Evolutionary conservation across 2,888 invertebrate species (phyloP).

Genomic region (Busseola fusca): DNA sequence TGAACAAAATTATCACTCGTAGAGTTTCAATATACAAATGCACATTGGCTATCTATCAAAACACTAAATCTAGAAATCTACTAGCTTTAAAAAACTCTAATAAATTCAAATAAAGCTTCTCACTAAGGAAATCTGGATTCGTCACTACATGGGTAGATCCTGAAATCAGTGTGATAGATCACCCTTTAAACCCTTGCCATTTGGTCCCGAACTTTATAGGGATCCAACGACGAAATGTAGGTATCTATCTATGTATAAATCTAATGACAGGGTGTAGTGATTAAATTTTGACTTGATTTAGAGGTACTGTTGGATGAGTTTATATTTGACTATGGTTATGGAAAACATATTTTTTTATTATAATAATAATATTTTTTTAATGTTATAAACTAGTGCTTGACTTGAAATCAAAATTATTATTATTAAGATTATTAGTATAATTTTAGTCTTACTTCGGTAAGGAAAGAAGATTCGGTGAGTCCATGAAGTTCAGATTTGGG

Average conservation of each 20-base stretch:
- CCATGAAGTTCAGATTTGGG: too few species aligned
- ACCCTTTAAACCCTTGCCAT: constrained; percentile 12
- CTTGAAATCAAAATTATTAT: too few species aligned
- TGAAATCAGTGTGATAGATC: constrained; percentile 51
- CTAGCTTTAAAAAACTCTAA: constrained; percentile 2
- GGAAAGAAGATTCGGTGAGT: too few species aligned
- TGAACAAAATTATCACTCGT: background rate
- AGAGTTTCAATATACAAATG: background rate
- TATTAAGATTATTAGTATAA: background rate
- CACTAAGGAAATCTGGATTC: constrained; percentile 32
- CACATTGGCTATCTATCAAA: background rate
- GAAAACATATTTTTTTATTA: background rate
- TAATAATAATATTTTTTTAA: background rate
- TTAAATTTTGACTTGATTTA: constrained; percentile 28
- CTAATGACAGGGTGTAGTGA: constrained; percentile 24
- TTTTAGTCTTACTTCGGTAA: background rate
- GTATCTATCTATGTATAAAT: constrained; percentile 10
- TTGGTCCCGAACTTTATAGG: constrained; percentile 25
- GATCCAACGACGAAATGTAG: constrained; percentile 15
- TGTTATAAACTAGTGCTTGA: too few species aligned
- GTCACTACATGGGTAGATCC: constrained; percentile 30
- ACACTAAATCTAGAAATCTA: background rate
- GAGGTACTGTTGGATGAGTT: background rate
- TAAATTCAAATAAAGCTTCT: constrained; percentile 29
- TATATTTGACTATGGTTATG: background rate